Evolutionary conservation across 2,888 invertebrate species (phyloP), one percentile per base, ranked within the genome.

Genomic region (Amblyteles armatorius): DNA sequence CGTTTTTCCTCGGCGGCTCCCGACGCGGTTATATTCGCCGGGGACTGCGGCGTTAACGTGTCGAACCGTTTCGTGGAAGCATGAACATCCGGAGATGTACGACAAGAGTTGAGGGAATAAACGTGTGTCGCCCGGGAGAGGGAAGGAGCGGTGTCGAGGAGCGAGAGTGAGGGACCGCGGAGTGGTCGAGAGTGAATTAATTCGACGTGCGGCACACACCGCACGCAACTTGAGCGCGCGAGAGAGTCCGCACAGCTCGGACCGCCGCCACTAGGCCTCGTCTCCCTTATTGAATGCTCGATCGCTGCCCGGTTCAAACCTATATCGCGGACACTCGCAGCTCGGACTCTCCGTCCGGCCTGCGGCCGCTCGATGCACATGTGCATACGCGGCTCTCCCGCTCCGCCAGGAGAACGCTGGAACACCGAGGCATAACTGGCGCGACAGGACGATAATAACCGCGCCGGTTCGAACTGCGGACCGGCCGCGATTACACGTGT

Each of bases 401-500:
- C 72, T 60, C 76, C 11, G 22, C 40, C 22, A 52, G 74, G 48
- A 55, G 65, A 65, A 79, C 81, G 69, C 63, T 69, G 57, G 65
- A 74, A 82, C 71, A 55, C 65, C 74, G 48, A 36, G 40, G 33
- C 50, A 78, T 79, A 84, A 78, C 74, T 50, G 72, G 71, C 72
- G 11, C 26, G 60, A 68, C 63, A 74, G 67, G 68, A 60, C 60
- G 81, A 81, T 82, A 79, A 85, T 82, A 85, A 82, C 67, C 63
- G 79, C 79, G 79, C 40, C 33, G 50, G 65, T 78, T 84, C 76
- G 84, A 79, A 79, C 82, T 79, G 48, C 71, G 76, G 82, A 85
- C 74, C 79, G 82, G 76, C 69, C 65, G 40, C 74, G 85, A 85
- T 85, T 85, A 85, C 85, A 85, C 82, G 79, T 85, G 85, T 85